Evolutionary conservation across 2,797 vertebrate species (phyloP).

Genomic region (Fratercula arctica): DNA sequence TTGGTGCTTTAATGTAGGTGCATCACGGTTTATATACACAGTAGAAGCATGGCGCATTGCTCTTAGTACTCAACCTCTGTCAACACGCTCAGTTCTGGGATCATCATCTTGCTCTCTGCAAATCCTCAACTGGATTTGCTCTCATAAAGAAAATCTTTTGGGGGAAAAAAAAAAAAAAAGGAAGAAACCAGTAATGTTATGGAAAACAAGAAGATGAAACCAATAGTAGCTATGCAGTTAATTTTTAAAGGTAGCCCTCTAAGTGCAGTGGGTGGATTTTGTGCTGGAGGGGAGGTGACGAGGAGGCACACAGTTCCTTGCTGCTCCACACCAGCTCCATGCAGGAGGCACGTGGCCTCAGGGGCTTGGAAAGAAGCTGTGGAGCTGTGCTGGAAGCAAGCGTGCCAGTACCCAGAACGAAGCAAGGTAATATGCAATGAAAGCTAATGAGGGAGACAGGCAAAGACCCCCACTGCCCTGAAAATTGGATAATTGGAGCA

Average conservation of each 20-base stretch:
- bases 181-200: neutral
- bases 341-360: neutral
- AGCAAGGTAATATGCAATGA: neutral
- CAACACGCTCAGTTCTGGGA: neutral
- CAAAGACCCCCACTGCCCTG: neutral
- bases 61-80: neutral
- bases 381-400: neutral
- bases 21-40: accelerated
- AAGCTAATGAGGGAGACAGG: neutral
- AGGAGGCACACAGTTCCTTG: neutral
- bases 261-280: neutral
- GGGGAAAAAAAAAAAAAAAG: neutral
- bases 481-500: neutral
- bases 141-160: neutral
- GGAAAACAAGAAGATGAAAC: neutral
- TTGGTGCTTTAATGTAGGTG: neutral
- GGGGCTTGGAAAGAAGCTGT: neutral
- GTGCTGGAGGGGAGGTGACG: neutral
- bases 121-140: neutral
- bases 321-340: accelerated
- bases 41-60: accelerated
- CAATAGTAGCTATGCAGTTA: neutral
- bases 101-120: neutral
- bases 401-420: neutral
- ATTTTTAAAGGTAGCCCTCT: neutral